Evolutionary conservation across 2,797 vertebrate species (phyloP), one percentile per base, ranked within the genome.

Genomic region (Poecilia gillii): DNA sequence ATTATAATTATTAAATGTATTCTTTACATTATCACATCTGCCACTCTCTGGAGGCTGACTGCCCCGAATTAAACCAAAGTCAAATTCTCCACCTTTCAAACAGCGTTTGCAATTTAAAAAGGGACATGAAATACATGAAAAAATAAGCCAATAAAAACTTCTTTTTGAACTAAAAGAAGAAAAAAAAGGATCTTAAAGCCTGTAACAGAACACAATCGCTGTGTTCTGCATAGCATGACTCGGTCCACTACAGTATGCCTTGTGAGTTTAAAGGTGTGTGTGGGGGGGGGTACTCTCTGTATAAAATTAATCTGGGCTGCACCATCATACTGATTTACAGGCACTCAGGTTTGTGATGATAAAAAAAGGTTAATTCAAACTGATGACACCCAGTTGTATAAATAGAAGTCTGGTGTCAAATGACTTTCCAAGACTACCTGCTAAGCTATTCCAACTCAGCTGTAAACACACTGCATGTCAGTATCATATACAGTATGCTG

Each of bases 191-290:
- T 74, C 46, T 87, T 86, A 75, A 90, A 80, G 75, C 81, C 80
- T 85, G 84, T 80, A 79, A 87, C 72, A 72, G 72, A 88, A 80
- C 82, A 82, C 82, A 79, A 84, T 88, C 66, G 43, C 64, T 51
- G 28, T 13, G 46, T 81, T 84, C 71, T 76, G 82, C 81, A 82
- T 76, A 82, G 78, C 85, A 88, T 94, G 91, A 94, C 85, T 93
- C 92, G 91, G 90, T 88, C 75, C 49, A 41, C 71, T 82, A 78
- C 72, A 72, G 80, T 62, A 75, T 64, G 4, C 66, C 6, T 68
- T 23, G 43, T 72, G 57, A 68, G 77, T 76, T 75, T 87, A 13
- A 16, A 31, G 41, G 41, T 23, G 33, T 33, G n/a, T n/a, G n/a
- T n/a, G 36, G 33, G 33, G 41, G 41, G 45, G 57, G 62, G 77